phyloP scores from a whole-genome alignment of 1,140 invertebrate genomes.

The Drosophila santomea region DNA sequence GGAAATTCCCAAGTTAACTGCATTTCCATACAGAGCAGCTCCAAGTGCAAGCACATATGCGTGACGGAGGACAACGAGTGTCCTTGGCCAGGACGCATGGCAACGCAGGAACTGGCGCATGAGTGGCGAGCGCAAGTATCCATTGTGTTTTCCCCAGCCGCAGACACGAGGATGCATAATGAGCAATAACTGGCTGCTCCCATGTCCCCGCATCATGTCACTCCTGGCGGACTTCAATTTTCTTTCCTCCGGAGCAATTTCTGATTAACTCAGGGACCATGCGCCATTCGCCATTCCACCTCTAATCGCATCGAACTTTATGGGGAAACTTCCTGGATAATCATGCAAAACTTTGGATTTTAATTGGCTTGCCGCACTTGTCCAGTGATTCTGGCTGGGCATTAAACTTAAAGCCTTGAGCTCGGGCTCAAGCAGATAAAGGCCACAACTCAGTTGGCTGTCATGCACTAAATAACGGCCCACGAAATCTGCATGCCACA shows the following conservation, averaged over 20 bases:
- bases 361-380: constrained; percentile 24
- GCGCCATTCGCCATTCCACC: neutral
- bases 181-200: constrained; percentile 43
- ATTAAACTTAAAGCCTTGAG: constrained; percentile 38
- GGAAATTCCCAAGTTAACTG: constrained; percentile 16
- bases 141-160: constrained; percentile 43
- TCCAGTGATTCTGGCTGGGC: neutral
- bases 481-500: constrained; percentile 65
- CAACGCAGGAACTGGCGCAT: constrained; percentile 19
- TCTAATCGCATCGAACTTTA: constrained; percentile 45
- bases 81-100: constrained; percentile 40
- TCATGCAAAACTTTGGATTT: constrained; percentile 32
- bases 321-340: constrained; percentile 26
- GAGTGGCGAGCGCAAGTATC: constrained; percentile 24
- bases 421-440: constrained; percentile 31
- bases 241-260: constrained; percentile 33
- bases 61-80: constrained; percentile 51
- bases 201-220: constrained; percentile 29
- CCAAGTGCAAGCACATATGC: constrained; percentile 52
- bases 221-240: constrained; percentile 18
- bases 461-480: constrained; percentile 80
- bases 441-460: constrained; percentile 79
- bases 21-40: constrained; percentile 16
- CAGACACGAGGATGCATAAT: constrained; percentile 48
- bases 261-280: constrained; percentile 35